phyloP scores from a whole-genome alignment of 2,888 invertebrate species.

The Trichacis sp. region DNA sequence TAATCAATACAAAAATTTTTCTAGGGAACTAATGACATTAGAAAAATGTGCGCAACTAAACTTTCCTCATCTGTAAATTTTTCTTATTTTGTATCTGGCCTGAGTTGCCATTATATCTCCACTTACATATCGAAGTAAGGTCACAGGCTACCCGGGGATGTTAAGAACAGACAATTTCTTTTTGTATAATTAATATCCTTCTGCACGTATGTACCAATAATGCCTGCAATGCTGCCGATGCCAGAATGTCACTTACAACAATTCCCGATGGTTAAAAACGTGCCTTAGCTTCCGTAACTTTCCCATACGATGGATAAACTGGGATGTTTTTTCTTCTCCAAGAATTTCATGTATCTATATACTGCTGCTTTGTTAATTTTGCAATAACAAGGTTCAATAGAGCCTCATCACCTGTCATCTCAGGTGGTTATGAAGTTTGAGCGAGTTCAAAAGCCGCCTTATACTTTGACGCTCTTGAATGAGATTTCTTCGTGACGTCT shows the following conservation, averaged over 20 bases:
- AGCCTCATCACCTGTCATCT: conserved; percentile 2
- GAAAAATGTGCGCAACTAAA: conserved; percentile 18
- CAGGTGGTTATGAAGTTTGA: neutral
- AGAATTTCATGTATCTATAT: neutral
- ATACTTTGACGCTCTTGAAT: conserved; percentile 7
- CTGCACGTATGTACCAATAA: conserved; percentile 42
- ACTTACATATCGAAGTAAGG: conserved; percentile 11
- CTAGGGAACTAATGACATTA: conserved; percentile 30
- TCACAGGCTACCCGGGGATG: no score
- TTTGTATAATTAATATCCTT: no score
- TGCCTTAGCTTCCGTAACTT: conserved; percentile 35
- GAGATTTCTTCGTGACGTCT: conserved; percentile 1
- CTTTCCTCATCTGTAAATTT: conserved; percentile 16
- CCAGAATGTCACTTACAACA: conserved; percentile 29
- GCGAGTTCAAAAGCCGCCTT: conserved; percentile 1
- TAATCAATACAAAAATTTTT: conserved; percentile 10
- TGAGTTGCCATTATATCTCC: no score
- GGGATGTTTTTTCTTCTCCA: conserved; percentile 4
- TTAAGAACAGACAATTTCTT: conserved; percentile 12
- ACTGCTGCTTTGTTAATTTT: conserved; percentile 2
- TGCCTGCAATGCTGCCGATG: conserved; percentile 42
- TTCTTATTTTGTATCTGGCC: no score
- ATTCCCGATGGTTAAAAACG: conserved; percentile 43
- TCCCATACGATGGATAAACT: conserved; percentile 11
- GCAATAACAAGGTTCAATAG: neutral